These are phyloP conservation scores for Reticulitermes lucifugus DNA, from an alignment of 2,888 invertebrate species.

Conservation along the genomic window DNA sequence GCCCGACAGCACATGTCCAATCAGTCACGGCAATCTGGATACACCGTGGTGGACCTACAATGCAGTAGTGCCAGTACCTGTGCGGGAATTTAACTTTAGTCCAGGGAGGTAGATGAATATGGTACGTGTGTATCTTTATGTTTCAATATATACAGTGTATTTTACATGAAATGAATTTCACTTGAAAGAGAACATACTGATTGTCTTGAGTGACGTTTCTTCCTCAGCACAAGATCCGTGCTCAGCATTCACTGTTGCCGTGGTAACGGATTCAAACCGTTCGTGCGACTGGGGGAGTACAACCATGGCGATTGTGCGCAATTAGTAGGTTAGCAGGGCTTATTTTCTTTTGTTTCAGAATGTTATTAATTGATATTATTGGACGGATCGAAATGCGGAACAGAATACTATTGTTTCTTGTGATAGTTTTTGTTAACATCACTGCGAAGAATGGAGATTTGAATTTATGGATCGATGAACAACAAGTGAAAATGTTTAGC, in stretches of 20 bases:
- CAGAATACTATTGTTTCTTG: slow-evolving; percentile 19
- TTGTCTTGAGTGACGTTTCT: background rate
- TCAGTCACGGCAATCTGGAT: too few species aligned
- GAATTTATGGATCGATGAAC: slow-evolving; percentile 91
- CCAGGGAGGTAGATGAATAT: too few species aligned
- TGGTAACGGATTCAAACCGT: background rate
- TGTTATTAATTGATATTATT: slow-evolving; percentile 31
- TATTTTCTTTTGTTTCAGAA: slow-evolving; percentile 53
- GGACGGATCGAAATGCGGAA: slow-evolving; percentile 34
- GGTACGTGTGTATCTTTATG: too few species aligned
- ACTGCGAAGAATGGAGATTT: slow-evolving; percentile 68
- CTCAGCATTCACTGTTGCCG: slow-evolving; percentile 18
- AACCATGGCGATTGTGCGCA: background rate
- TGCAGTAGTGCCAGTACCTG: too few species aligned
- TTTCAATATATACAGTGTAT: too few species aligned
- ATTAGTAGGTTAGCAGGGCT: background rate
- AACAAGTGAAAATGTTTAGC: slow-evolving; percentile 91
- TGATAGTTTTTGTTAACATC: slow-evolving; percentile 40
- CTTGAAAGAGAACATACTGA: too few species aligned
- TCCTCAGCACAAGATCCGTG: background rate
- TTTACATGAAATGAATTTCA: too few species aligned
- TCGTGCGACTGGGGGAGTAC: background rate
- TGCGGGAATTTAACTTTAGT: too few species aligned
- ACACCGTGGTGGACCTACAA: too few species aligned
- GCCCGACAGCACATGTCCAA: too few species aligned